Evolutionary conservation across 2,113 vertebrate genomes (phyloP).

Genomic region (Apteryx mantelli): DNA sequence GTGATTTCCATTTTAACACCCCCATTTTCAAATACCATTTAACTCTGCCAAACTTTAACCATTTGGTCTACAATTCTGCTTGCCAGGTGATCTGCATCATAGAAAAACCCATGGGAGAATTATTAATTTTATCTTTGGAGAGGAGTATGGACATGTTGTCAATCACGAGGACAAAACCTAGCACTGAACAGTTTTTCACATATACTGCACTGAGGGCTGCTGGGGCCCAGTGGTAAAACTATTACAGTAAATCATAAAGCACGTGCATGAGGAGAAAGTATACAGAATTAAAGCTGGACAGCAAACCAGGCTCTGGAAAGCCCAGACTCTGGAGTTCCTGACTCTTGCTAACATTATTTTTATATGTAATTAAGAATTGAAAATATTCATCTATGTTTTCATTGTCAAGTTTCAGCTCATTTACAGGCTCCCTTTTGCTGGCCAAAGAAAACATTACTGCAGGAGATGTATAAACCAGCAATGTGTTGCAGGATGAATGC

Average conservation of each 20-base stretch:
- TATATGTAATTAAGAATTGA: not conserved
- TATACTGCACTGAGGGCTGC: not conserved
- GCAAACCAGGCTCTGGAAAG: not conserved
- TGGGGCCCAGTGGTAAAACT: not conserved
- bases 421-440: not conserved
- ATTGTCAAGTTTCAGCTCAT: not conserved
- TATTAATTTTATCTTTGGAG: not conserved
- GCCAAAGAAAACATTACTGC: not conserved
- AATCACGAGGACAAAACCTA: not conserved
- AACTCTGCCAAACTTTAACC: not conserved
- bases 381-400: not conserved
- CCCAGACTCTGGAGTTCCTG: not conserved
- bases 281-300: not conserved
- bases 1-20: not conserved
- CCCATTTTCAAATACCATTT: not conserved
- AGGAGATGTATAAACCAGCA: not conserved
- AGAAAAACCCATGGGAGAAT: not conserved
- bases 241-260: not conserved
- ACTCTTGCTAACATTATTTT: not conserved
- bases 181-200: not conserved
- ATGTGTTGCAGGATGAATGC: not conserved
- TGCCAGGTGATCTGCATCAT: not conserved
- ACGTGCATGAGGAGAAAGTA: not conserved
- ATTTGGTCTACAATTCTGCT: not conserved
- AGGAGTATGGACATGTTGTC: accelerated